Percentiles rank a stretch among this genome's conserved stretches.
phyloP scores from a whole-genome alignment of 2,797 vertebrate species.

The Graptemys geographica region DNA sequence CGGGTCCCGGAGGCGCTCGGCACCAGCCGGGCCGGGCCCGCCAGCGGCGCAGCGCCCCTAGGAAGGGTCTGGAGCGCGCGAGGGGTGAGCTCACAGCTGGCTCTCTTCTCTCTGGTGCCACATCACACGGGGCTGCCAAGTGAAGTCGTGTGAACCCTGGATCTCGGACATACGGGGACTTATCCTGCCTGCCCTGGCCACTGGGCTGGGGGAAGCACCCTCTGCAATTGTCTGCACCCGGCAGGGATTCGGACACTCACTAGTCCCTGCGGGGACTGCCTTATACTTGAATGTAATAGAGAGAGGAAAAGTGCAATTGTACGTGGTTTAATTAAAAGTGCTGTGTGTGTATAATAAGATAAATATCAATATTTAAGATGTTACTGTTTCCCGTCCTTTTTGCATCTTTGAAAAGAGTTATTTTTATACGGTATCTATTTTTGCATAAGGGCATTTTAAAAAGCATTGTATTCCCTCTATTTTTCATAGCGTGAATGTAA shows the following conservation, averaged over 20 bases:
- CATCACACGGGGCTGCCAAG: background rate
- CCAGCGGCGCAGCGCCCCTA: background rate
- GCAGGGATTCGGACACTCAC: conserved; percentile 71
- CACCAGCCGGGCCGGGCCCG: background rate
- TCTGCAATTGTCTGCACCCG: conserved; percentile 58
- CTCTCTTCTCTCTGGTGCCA: background rate
- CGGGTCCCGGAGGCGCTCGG: too few relatives aligned
- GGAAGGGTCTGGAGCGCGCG: background rate
- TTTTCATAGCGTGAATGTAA: conserved; percentile 80
- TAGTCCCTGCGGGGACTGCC: conserved; percentile 67
- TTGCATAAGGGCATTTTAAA: conserved; percentile 84
- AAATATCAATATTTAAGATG: conserved; percentile 82
- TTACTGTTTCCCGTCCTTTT: conserved; percentile 72
- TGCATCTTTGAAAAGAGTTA: conserved; percentile 81
- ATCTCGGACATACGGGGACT: background rate
- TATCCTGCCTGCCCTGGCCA: background rate
- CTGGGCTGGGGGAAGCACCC: background rate
- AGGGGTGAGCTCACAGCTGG: background rate
- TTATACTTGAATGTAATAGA: conserved; percentile 85
- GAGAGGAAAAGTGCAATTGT: conserved; percentile 87
- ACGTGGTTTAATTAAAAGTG: conserved; percentile 72
- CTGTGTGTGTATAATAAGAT: conserved; percentile 75
- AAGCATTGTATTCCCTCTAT: conserved; percentile 77
- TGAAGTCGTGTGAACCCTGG: background rate
- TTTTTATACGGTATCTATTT: conserved; percentile 84